phyloP scores from a whole-genome alignment of 1,140 invertebrate species.

The Lasioglossum albipes region DNA sequence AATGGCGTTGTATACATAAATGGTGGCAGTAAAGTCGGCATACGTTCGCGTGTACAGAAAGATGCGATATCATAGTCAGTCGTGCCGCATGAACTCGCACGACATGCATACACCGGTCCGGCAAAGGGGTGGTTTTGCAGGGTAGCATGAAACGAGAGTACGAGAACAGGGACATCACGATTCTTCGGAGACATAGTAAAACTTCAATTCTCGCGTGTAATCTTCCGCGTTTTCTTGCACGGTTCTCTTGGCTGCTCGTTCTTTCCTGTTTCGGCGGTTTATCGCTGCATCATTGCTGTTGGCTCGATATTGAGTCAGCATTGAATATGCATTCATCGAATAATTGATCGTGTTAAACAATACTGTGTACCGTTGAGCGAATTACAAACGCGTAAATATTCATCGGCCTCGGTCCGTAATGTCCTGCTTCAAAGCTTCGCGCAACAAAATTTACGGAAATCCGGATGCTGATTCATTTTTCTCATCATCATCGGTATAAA shows the following conservation, averaged over 20 bases:
- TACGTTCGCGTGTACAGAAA: slow-evolving; percentile 19
- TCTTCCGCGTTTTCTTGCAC: neutral
- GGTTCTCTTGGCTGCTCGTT: neutral
- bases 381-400: too few species aligned
- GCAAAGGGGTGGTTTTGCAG: neutral
- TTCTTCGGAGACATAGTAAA: slow-evolving; percentile 13
- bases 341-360: too few species aligned
- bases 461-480: too few species aligned
- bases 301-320: neutral
- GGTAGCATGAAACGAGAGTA: neutral
- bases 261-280: neutral
- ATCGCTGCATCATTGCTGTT: neutral
- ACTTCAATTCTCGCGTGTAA: slow-evolving; percentile 23
- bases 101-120: neutral
- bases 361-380: too few species aligned
- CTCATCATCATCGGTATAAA: neutral
- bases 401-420: too few species aligned
- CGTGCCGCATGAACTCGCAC: slow-evolving; percentile 22
- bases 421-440: too few species aligned
- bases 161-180: slow-evolving; percentile 16
- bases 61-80: slow-evolving; percentile 42
- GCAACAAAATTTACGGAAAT: too few species aligned
- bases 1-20: slow-evolving; percentile 24
- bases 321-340: neutral
- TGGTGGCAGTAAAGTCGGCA: neutral